Evolutionary conservation across 2,888 invertebrate species (phyloP).

Genomic region (Philopedon plagiatum): DNA sequence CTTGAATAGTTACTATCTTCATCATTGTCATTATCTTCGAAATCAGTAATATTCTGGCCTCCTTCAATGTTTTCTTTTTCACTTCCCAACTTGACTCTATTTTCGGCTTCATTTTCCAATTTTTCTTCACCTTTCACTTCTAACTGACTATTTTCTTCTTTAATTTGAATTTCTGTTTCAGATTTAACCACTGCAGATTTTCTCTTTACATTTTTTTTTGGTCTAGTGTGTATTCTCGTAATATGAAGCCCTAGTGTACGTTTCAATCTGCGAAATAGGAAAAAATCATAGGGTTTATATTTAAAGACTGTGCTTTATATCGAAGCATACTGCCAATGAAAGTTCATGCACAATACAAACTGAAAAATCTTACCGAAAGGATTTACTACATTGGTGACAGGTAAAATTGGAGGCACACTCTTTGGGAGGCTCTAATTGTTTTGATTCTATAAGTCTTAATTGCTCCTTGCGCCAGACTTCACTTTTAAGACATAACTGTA

Average conservation of each 20-base stretch:
- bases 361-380: constrained; percentile 39
- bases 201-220: constrained; percentile 31
- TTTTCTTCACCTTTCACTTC: constrained; percentile 8
- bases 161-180: background rate
- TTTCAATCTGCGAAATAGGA: constrained; percentile 55
- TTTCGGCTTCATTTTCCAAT: background rate
- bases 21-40: constrained; percentile 14
- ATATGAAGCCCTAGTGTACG: constrained; percentile 55
- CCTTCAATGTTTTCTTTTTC: constrained; percentile 5
- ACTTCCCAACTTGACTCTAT: background rate
- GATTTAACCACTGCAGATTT: background rate
- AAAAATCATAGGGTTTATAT: constrained; percentile 29
- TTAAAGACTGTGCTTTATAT: too few species aligned
- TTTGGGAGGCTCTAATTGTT: background rate
- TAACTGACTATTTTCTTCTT: constrained; percentile 1
- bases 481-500: constrained; percentile 54
- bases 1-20: constrained; percentile 24
- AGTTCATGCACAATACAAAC: too few species aligned
- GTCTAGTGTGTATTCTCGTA: constrained; percentile 53
- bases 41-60: constrained; percentile 16
- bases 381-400: constrained; percentile 38
- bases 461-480: constrained; percentile 53
- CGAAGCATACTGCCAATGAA: too few species aligned
- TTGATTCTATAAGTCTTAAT: constrained; percentile 22
- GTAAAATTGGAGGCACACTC: constrained; percentile 16